Conservation (phyloP, 2,888 invertebrate species). For the Athalia rosae region DNA sequence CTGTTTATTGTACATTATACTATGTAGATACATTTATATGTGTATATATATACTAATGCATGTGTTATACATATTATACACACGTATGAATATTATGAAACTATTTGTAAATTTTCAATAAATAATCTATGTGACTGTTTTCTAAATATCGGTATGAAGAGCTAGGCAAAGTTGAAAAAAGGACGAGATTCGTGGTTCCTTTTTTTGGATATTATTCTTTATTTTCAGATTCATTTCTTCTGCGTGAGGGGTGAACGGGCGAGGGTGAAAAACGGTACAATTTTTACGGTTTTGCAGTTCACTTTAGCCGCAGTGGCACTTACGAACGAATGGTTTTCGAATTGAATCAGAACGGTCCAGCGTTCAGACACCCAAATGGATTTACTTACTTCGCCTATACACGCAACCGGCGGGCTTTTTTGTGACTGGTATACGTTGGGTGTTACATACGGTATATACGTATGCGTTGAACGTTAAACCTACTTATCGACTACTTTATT, state of each 20-base stretch:
- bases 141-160: conserved; percentile 8
- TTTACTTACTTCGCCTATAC: neutral
- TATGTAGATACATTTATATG: conserved; percentile 49
- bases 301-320: neutral
- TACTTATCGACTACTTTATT: conserved; percentile 18
- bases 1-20: conserved; percentile 48
- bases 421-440: conserved; percentile 4
- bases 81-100: conserved; percentile 31
- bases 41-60: conserved; percentile 49
- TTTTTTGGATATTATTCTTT: neutral
- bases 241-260: neutral
- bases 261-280: neutral
- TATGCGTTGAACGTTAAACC: neutral
- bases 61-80: conserved; percentile 3
- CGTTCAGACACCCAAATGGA: conserved; percentile 9
- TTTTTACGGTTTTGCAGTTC: conserved; percentile 7
- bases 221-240: neutral
- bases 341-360: conserved; percentile 18
- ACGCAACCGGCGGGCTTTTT: neutral
- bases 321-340: neutral
- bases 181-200: too few relatives aligned
- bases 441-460: conserved; percentile 1
- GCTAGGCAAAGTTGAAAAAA: conserved; percentile 4
- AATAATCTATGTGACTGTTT: conserved; percentile 54
- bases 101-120: conserved; percentile 56